Percentiles rank a stretch among this genome's conserved stretches.
phyloP scores from a whole-genome alignment of 2,113 vertebrate genomes.

The Larimichthys crocea region DNA sequence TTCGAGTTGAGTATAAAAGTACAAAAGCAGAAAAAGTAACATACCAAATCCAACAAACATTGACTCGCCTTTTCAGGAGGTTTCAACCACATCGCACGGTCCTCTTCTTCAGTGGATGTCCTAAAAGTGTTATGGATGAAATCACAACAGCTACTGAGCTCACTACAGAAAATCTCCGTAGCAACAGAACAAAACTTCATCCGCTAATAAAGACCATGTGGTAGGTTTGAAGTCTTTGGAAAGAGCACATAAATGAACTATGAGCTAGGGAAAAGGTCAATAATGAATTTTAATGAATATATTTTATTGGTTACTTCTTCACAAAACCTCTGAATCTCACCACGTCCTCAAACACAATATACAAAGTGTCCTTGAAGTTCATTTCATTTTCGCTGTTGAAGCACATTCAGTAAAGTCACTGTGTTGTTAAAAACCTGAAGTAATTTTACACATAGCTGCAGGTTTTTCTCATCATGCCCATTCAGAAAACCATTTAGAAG shows the following conservation, averaged over 20 bases:
- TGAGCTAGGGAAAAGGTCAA: neutral
- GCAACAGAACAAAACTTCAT: neutral
- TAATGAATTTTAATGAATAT: no score
- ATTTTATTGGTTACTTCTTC: neutral
- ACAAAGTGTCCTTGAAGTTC: neutral
- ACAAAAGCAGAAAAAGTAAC: neutral
- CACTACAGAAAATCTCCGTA: neutral
- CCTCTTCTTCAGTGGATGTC: neutral
- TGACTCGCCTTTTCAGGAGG: neutral
- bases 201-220: neutral
- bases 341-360: neutral
- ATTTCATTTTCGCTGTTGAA: neutral
- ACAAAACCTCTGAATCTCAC: neutral
- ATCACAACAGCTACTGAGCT: neutral
- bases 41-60: neutral
- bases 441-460: neutral
- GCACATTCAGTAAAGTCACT: constrained; percentile 1
- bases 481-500: neutral
- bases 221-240: neutral
- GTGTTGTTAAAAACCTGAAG: neutral
- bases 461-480: neutral
- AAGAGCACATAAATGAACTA: neutral
- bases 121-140: neutral
- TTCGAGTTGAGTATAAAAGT: neutral
- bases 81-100: neutral